Conservation (phyloP, 2,888 invertebrate genomes). For the Argynnis bischoffii region DNA sequence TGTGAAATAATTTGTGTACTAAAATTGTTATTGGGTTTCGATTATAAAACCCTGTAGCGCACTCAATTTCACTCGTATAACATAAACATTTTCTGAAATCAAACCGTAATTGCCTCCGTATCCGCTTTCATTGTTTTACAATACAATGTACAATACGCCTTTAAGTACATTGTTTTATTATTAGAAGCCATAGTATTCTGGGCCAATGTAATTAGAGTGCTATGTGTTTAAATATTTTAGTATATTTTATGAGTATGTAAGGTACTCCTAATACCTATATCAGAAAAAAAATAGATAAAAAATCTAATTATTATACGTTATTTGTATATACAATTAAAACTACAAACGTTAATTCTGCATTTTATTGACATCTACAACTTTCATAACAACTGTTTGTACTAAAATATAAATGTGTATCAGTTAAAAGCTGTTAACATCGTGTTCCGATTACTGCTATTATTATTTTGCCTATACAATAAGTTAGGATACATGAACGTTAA, state of each 20-base stretch:
- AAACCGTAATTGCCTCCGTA: conserved; percentile 12
- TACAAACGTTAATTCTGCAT: conserved; percentile 39
- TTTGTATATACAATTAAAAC: conserved; percentile 22
- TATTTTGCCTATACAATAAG: conserved; percentile 62
- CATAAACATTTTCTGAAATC: background rate
- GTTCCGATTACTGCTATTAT: conserved; percentile 65
- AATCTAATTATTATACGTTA: background rate
- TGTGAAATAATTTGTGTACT: no score
- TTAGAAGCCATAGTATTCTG: background rate
- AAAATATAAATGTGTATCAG: conserved; percentile 79
- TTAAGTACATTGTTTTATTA: background rate
- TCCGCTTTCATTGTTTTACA: conserved; percentile 30
- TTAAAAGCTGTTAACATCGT: conserved; percentile 75
- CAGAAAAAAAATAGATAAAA: background rate
- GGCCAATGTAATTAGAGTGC: background rate
- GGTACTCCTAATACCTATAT: background rate
- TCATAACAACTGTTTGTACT: conserved; percentile 80
- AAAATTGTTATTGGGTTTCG: no score
- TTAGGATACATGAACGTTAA: conserved; percentile 66
- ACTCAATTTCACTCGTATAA: background rate
- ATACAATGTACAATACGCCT: conserved; percentile 23
- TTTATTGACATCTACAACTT: conserved; percentile 81
- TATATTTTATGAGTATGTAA: no score
- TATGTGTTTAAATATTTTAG: background rate
- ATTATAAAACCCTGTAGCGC: background rate